Base-by-base conservation (phyloP, 1,140 invertebrate genomes). In the Philotrypesis tridentata region DNA sequence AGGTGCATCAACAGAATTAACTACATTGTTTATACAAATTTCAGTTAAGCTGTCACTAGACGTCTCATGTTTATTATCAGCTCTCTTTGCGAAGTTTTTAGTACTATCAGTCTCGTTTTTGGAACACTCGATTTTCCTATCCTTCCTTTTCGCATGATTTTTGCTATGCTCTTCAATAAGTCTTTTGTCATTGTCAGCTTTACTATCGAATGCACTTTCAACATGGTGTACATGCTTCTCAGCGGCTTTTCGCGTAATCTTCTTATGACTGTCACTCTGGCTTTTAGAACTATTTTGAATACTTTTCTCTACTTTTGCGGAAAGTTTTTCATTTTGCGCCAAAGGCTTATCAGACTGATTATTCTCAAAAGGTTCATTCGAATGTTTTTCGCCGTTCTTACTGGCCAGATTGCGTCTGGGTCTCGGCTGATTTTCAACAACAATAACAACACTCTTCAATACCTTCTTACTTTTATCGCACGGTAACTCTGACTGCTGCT, bases 61-160 rank as follows among this genome's bases (percentile, higher is more conserved):
- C n/a, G 6, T 61, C 0, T 76, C 25, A n/a, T 61, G 23, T 37
- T 75, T 63, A 71, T 76, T 31, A 11, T 82, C 55, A 37, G 27
- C 7, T 40, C 29, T 70, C 23, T 60, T 77, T 63, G 17, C 67
- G 31, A 71, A 5, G 55, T 8, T 71, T 75, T 77, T 71, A 71
- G 61, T 40, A 40, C 43, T 70, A 9, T 81, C 79, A 81, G 79
- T 81, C 71, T 81, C 80, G 71, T 77, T 71, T 33, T 82, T 70
- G 68, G 68, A 77, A 63, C 55, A 48, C 14, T 76, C 65, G 25
- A 40, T 33, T 17, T 37, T 60, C 60, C 60, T 75, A 23, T 74
- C 79, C 29, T 37, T 31, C 12, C 23, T 70, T 25, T 61, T 70
- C 14, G 17, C 40, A 71, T 48, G 5, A 4, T 68, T 82, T 29